A percentile compares a stretch with the other conserved stretches of the same genome.
These are phyloP conservation scores for Drosophila birchii DNA, from an alignment of 2,888 invertebrate genomes.

Conservation along the genomic window DNA sequence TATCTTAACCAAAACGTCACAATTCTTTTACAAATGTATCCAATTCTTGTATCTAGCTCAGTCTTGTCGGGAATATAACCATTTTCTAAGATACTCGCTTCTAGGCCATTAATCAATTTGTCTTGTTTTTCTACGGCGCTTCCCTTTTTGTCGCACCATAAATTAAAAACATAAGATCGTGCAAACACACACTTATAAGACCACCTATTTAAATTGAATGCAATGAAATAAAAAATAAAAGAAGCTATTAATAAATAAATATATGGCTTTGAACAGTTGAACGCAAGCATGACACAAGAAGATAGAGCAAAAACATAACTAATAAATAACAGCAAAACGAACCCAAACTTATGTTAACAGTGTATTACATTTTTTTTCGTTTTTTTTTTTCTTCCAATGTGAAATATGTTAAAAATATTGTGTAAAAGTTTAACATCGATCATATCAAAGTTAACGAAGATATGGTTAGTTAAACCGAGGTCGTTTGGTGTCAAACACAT, in stretches of 20 bases:
- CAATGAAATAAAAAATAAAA: neutral
- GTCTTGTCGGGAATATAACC: neutral
- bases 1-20: conserved; percentile 12
- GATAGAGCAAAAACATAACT: too few relatives aligned
- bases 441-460: too few relatives aligned
- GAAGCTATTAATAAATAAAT: neutral
- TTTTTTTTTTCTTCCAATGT: too few relatives aligned
- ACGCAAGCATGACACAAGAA: too few relatives aligned
- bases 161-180: neutral
- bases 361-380: too few relatives aligned
- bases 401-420: too few relatives aligned
- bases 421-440: too few relatives aligned
- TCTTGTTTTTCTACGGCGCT: neutral
- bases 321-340: too few relatives aligned
- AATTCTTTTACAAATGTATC: neutral
- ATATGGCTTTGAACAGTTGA: too few relatives aligned
- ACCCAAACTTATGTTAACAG: too few relatives aligned
- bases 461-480: accelerated
- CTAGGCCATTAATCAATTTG: neutral
- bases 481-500: too few relatives aligned
- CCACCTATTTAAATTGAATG: neutral
- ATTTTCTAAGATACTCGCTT: neutral
- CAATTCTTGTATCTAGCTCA: neutral
- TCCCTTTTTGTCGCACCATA: neutral
- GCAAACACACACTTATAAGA: too few relatives aligned